Percentiles rank a stretch among this genome's conserved stretches.
phyloP scores from a whole-genome alignment of 2,888 invertebrate species.

The Orthosia cruda region DNA sequence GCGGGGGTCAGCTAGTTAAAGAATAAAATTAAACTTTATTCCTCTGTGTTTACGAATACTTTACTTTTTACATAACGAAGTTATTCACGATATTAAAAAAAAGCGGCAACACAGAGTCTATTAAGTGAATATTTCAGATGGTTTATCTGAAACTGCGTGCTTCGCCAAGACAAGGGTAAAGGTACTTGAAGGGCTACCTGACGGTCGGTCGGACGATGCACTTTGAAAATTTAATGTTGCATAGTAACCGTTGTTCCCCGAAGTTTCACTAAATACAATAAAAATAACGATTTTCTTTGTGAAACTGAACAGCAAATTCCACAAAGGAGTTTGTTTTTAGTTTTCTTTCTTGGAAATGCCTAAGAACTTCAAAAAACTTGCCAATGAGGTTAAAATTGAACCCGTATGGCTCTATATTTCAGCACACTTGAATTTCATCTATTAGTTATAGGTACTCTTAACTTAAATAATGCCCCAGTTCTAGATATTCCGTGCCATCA shows the following conservation, averaged over 20 bases:
- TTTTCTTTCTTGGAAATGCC: slow-evolving; percentile 70
- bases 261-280: slow-evolving; percentile 63
- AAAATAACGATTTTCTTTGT: slow-evolving; percentile 71
- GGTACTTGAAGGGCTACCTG: slow-evolving; percentile 41
- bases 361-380: slow-evolving; percentile 72
- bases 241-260: slow-evolving; percentile 46
- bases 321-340: slow-evolving; percentile 68
- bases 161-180: slow-evolving; percentile 56
- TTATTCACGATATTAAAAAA: slow-evolving; percentile 23
- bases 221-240: slow-evolving; percentile 64
- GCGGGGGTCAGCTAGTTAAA: too few species aligned
- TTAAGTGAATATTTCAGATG: slow-evolving; percentile 59
- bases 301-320: slow-evolving; percentile 70
- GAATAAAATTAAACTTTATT: neutral
- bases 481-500: slow-evolving; percentile 46
- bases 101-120: slow-evolving; percentile 19
- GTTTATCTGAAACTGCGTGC: slow-evolving; percentile 57
- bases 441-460: slow-evolving; percentile 18
- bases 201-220: slow-evolving; percentile 44
- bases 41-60: neutral
- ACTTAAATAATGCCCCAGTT: slow-evolving; percentile 33
- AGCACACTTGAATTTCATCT: slow-evolving; percentile 22
- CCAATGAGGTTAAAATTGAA: slow-evolving; percentile 72
- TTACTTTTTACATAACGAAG: neutral
- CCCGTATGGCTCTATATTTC: slow-evolving; percentile 55